Evolutionary conservation across 2,888 invertebrate species (phyloP).

Genomic region (Linyphia triangularis): DNA sequence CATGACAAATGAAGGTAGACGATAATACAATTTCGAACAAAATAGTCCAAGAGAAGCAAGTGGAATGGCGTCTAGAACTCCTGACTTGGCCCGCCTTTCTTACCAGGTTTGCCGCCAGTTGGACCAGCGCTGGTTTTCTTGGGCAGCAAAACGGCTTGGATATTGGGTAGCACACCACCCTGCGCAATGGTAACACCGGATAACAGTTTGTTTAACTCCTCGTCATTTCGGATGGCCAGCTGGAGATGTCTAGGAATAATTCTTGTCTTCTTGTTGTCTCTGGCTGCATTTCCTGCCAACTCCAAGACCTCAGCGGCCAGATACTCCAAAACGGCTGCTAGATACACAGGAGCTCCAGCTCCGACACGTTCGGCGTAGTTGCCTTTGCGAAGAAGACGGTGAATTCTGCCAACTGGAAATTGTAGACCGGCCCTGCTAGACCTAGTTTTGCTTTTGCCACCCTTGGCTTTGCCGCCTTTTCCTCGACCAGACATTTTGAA

Average conservation of each 20-base stretch:
- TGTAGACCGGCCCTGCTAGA: constrained; percentile 77
- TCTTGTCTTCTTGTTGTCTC: constrained; percentile 85
- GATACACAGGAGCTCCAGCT: constrained; percentile 79
- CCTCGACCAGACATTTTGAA: constrained; percentile 77
- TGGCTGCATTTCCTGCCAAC: constrained; percentile 84
- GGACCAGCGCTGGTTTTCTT: constrained; percentile 83
- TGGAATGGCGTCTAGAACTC: constrained; percentile 35
- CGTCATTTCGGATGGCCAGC: constrained; percentile 89
- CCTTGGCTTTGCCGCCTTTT: constrained; percentile 77
- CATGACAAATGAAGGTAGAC: not conserved
- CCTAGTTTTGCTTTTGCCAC: constrained; percentile 76
- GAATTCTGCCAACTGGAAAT: constrained; percentile 77
- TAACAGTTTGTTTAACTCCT: constrained; percentile 88
- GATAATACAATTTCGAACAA: not conserved
- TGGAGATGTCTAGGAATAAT: constrained; percentile 90
- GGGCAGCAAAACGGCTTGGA: constrained; percentile 87
- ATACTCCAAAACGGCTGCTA: constrained; percentile 83
- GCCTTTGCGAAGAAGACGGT: constrained; percentile 76
- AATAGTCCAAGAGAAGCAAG: not conserved
- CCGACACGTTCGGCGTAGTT: constrained; percentile 81
- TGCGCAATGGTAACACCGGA: constrained; percentile 90
- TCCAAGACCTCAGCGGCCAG: constrained; percentile 86
- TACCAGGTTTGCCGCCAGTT: constrained; percentile 35
- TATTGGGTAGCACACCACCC: constrained; percentile 91
- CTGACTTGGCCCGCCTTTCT: constrained; percentile 69